Percentiles rank a stretch among this genome's conserved stretches.
Evolutionary conservation across 2,113 vertebrate species (phyloP).

Genomic region (Chamaea fasciata): DNA sequence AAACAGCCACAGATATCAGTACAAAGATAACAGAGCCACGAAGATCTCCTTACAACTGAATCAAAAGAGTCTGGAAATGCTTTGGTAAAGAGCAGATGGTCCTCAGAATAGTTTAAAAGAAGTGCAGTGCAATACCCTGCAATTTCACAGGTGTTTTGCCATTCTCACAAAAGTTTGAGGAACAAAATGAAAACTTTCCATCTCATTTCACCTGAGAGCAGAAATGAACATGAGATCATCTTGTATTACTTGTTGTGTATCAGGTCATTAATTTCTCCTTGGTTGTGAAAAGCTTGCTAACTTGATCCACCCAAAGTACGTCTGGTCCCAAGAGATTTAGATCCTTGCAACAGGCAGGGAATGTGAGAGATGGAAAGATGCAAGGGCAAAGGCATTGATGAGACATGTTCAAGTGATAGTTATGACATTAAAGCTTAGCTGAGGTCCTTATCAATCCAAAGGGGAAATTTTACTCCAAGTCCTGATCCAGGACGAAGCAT

Average conservation of each 20-base stretch:
- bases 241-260: neutral
- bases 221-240: neutral
- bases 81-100: neutral
- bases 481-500: neutral
- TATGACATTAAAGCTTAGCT: neutral
- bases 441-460: neutral
- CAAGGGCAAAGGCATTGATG: neutral
- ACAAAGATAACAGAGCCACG: neutral
- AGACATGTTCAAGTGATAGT: neutral
- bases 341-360: neutral
- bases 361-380: neutral
- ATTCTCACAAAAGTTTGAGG: neutral
- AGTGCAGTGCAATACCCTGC: neutral
- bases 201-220: neutral
- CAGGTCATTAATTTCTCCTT: neutral
- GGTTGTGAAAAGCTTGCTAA: neutral
- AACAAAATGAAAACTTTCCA: neutral
- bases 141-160: neutral
- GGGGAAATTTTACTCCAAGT: neutral
- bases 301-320: neutral
- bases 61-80: neutral
- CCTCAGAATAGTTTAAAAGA: neutral
- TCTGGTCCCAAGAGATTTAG: neutral
- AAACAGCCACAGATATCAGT: neutral
- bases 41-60: neutral